phyloP scores from a whole-genome alignment of 2,797 vertebrate species.

The Argya squamiceps region DNA sequence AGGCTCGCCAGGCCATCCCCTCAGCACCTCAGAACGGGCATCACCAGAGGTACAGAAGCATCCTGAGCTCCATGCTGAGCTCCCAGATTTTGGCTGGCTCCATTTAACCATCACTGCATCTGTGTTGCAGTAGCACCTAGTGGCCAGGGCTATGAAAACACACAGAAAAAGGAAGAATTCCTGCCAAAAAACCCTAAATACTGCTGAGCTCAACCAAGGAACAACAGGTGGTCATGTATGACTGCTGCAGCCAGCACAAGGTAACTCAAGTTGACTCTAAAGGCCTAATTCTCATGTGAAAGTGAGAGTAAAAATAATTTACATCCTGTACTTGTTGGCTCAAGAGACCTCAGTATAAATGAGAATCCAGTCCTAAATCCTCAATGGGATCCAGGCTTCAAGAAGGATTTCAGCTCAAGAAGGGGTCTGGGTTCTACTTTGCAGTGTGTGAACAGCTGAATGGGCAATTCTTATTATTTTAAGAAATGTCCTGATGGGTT shows the following conservation, averaged over 20 bases:
- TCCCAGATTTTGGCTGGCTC: neutral
- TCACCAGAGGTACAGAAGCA: neutral
- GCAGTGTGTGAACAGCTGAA: conserved; percentile 50
- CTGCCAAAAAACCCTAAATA: conserved; percentile 26
- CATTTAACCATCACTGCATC: neutral
- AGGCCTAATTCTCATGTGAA: conserved; percentile 59
- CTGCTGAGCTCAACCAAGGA: conserved; percentile 13
- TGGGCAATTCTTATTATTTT: conserved; percentile 31
- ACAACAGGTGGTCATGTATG: conserved; percentile 45
- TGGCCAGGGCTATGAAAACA: conserved; percentile 47
- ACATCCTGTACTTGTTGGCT: conserved; percentile 54
- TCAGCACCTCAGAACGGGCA: neutral
- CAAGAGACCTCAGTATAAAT: conserved; percentile 33
- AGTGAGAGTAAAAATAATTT: conserved; percentile 58
- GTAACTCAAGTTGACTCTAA: conserved; percentile 62
- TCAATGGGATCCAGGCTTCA: neutral
- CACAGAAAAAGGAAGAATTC: neutral
- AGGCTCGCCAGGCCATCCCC: neutral
- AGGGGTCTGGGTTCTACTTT: conserved; percentile 27
- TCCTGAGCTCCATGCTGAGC: neutral
- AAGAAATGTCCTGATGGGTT: conserved; percentile 31
- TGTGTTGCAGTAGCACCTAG: conserved; percentile 68
- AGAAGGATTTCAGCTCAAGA: conserved; percentile 35
- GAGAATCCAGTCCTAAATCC: conserved; percentile 56
- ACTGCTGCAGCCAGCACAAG: conserved; percentile 32